phyloP scores from a whole-genome alignment of 2,113 vertebrate genomes.

The Petroica traversi region DNA sequence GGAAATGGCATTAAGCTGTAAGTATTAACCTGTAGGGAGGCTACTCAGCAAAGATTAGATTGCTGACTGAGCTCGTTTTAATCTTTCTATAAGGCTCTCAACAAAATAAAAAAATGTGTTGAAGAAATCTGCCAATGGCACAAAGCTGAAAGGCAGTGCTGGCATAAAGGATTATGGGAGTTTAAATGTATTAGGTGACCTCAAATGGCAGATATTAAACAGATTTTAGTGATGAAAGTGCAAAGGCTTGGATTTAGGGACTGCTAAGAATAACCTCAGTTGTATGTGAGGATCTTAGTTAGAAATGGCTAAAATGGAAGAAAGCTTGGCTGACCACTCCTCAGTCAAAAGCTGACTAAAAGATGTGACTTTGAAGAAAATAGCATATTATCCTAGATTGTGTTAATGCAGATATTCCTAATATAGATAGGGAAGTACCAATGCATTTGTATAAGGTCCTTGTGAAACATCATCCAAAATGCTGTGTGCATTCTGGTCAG shows the following conservation, averaged over 20 bases:
- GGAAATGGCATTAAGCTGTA: constrained; percentile 10
- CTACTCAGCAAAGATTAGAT: constrained; percentile 25
- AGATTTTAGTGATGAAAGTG: neutral
- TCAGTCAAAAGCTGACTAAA: neutral
- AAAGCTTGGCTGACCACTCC: neutral
- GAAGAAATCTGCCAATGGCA: neutral
- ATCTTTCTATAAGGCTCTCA: constrained; percentile 25
- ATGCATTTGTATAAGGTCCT: neutral
- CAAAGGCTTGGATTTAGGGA: neutral
- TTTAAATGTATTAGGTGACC: neutral
- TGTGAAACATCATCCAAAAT: neutral
- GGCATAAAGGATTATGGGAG: neutral
- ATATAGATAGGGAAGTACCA: neutral
- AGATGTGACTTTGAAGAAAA: neutral
- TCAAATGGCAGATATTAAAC: neutral
- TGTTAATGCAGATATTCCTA: neutral
- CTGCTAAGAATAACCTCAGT: neutral
- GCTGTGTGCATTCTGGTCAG: neutral
- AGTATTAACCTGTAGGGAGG: constrained; percentile 28
- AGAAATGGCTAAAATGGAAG: neutral
- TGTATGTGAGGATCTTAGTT: neutral
- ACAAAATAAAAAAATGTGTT: neutral
- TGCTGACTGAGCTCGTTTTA: constrained; percentile 9
- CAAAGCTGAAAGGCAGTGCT: neutral
- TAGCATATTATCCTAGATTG: neutral